Evolutionary conservation across 2,888 invertebrate species (phyloP).

Genomic region (Acronicta aceris): DNA sequence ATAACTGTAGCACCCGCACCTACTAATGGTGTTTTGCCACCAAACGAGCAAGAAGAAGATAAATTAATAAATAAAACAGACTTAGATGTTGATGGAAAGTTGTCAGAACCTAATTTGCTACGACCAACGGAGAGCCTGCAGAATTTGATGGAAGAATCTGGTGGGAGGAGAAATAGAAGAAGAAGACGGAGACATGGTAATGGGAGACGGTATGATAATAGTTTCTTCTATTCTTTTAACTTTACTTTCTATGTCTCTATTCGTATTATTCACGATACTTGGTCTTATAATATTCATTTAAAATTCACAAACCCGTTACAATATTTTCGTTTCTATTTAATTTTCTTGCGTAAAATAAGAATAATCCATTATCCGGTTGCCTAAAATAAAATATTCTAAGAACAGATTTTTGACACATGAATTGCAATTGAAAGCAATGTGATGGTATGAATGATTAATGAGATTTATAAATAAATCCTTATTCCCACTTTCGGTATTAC

Average conservation of each 20-base stretch:
- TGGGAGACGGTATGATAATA: slow-evolving; percentile 76
- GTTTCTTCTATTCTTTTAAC: slow-evolving; percentile 38
- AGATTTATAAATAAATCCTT: too few species aligned
- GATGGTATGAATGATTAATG: too few species aligned
- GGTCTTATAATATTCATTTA: background rate
- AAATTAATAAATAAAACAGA: slow-evolving; percentile 71
- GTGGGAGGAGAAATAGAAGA: slow-evolving; percentile 63
- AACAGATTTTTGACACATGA: background rate
- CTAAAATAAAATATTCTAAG: background rate
- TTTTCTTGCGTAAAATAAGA: background rate
- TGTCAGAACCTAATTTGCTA: slow-evolving; percentile 71
- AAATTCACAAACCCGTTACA: too few species aligned
- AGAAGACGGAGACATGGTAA: slow-evolving; percentile 82
- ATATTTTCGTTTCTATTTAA: too few species aligned
- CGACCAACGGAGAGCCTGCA: slow-evolving; percentile 83
- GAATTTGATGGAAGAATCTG: slow-evolving; percentile 72
- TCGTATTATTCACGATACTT: too few species aligned
- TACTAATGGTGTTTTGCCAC: slow-evolving; percentile 81
- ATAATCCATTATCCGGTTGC: slow-evolving; percentile 13
- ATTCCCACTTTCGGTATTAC: too few species aligned
- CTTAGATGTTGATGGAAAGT: slow-evolving; percentile 66
- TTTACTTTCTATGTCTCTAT: background rate
- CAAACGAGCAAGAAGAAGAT: slow-evolving; percentile 79
- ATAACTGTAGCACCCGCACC: slow-evolving; percentile 84
- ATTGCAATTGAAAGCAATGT: too few species aligned